These are phyloP conservation scores for Lutjanus argentimaculatus DNA, from an alignment of 2,797 vertebrate genomes.

Conservation along the genomic window DNA sequence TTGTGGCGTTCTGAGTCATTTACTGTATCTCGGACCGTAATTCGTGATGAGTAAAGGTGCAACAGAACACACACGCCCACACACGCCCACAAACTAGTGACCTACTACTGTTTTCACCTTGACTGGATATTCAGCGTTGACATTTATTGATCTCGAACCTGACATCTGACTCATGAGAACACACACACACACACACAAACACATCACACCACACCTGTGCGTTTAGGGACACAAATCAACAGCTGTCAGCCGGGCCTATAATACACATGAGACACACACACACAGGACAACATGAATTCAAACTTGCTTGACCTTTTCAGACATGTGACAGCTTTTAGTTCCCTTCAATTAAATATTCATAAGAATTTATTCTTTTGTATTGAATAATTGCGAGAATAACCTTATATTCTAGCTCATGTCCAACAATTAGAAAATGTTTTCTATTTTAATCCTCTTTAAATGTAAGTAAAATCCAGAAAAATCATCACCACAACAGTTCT, in stretches of 20 bases:
- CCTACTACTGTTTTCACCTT: constrained; percentile 77
- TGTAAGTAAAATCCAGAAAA: not conserved
- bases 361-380: not conserved
- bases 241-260: not conserved
- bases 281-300: not conserved
- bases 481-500: not conserved
- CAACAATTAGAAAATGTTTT: not conserved
- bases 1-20: constrained; percentile 65
- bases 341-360: not conserved
- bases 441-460: not conserved
- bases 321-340: not conserved
- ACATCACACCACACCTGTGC: not conserved
- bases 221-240: constrained; percentile 25
- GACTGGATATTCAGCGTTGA: constrained; percentile 68
- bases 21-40: constrained; percentile 62
- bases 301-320: not conserved
- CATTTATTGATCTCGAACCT: constrained; percentile 71
- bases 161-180: constrained; percentile 53
- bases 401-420: too few relatives aligned
- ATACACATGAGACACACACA: not conserved
- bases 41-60: constrained; percentile 69
- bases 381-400: not conserved
- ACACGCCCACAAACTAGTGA: constrained; percentile 48
- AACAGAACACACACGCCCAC: constrained; percentile 57
- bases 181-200: constrained; percentile 1